Evolutionary conservation across 2,113 vertebrate species (phyloP).

Genomic region (Rhinoderma darwinii): DNA sequence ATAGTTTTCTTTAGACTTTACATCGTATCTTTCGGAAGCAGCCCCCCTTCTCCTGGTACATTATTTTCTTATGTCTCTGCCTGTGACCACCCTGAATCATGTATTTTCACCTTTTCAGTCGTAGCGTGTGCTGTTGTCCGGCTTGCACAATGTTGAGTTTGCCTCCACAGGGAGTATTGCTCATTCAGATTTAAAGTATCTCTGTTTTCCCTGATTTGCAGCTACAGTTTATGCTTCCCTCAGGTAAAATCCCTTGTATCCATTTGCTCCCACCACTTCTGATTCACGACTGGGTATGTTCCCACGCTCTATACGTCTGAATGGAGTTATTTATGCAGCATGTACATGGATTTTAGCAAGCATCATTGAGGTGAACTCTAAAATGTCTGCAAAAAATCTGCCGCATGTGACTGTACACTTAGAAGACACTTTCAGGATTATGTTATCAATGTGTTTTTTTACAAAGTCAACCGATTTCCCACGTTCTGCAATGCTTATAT

Average conservation of each 20-base stretch:
- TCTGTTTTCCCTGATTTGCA: neutral
- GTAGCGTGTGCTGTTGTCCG: neutral
- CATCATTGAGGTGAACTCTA: too few relatives aligned
- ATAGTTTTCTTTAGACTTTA: neutral
- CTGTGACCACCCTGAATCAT: neutral
- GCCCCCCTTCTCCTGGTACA: neutral
- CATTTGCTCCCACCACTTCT: neutral
- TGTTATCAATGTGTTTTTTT: too few relatives aligned
- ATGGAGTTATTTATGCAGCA: too few relatives aligned
- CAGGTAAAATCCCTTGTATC: neutral
- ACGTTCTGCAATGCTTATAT: too few relatives aligned
- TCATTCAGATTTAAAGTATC: slow-evolving; percentile 22
- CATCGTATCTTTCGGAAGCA: neutral
- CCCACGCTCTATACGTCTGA: too few relatives aligned
- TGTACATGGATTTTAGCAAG: too few relatives aligned
- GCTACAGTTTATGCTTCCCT: neutral
- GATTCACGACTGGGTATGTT: neutral
- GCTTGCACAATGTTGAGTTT: neutral
- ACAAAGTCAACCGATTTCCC: too few relatives aligned
- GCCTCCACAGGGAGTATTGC: neutral
- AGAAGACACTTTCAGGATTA: too few relatives aligned
- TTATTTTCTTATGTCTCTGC: neutral
- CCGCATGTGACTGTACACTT: too few relatives aligned
- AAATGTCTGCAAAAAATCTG: too few relatives aligned
- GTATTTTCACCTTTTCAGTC: neutral